Conservation (phyloP, 2,888 invertebrate genomes). For the Laspeyria flexula region DNA sequence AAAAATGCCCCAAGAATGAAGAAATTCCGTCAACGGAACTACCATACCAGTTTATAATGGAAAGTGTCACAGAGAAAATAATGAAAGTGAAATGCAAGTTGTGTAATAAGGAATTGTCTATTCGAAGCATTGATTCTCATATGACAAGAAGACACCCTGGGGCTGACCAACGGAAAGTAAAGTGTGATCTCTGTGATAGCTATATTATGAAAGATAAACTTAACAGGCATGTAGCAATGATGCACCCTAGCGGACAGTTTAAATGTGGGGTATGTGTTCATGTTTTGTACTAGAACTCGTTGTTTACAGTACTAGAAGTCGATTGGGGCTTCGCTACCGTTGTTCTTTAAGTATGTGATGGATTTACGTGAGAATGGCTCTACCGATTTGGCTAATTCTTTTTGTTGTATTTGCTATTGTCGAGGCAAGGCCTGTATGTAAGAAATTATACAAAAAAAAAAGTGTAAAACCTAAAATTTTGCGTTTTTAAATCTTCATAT, state of each 20-base stretch:
- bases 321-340: too few relatives aligned
- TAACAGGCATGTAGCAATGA: conserved; percentile 46
- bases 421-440: too few relatives aligned
- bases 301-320: too few relatives aligned
- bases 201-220: conserved; percentile 51
- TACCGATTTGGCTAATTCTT: too few relatives aligned
- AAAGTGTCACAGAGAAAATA: conserved; percentile 6
- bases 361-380: too few relatives aligned
- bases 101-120: conserved; percentile 60
- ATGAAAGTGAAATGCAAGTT: conserved; percentile 55
- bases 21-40: not conserved
- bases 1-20: too few relatives aligned
- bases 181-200: conserved; percentile 63
- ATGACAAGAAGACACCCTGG: conserved; percentile 58
- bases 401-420: too few relatives aligned
- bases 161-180: conserved; percentile 52
- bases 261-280: conserved; percentile 58
- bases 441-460: too few relatives aligned
- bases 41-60: conserved; percentile 24
- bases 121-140: conserved; percentile 58
- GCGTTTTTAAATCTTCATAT: too few relatives aligned
- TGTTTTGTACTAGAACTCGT: too few relatives aligned
- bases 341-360: too few relatives aligned
- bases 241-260: conserved; percentile 44
- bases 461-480: too few relatives aligned